These are phyloP conservation scores for Scomber japonicus DNA, from an alignment of 2,113 vertebrate species.

Conservation along the genomic window DNA sequence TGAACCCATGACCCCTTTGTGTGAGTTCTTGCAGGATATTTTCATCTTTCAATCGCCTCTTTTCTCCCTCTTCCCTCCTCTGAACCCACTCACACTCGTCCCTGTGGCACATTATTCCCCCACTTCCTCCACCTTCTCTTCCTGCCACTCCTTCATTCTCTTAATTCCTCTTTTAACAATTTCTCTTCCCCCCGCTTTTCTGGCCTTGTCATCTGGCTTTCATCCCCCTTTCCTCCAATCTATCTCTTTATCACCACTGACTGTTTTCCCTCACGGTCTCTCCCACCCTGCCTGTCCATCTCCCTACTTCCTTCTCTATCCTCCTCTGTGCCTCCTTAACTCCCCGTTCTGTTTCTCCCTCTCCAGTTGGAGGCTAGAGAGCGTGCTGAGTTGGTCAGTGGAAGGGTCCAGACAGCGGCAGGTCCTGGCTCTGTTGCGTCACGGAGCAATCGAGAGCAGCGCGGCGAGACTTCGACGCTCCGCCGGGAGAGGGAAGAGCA, in stretches of 20 bases:
- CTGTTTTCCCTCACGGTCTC: slow-evolving; percentile 28
- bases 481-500: slow-evolving; percentile 84
- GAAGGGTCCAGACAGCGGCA: slow-evolving; percentile 71
- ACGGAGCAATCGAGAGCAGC: slow-evolving; percentile 16
- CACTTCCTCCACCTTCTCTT: slow-evolving; percentile 72
- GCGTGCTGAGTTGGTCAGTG: slow-evolving; percentile 61
- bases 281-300: slow-evolving; percentile 41
- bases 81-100: slow-evolving; percentile 73
- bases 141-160: slow-evolving; percentile 81
- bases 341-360: slow-evolving; percentile 26
- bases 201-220: slow-evolving; percentile 47
- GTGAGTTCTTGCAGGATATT: slow-evolving; percentile 67
- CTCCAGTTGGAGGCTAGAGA: slow-evolving; percentile 82
- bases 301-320: slow-evolving; percentile 19
- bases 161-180: slow-evolving; percentile 64
- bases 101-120: slow-evolving; percentile 58
- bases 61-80: slow-evolving; percentile 50
- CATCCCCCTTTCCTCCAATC: slow-evolving; percentile 33
- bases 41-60: slow-evolving; percentile 50
- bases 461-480: slow-evolving; percentile 58
- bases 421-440: slow-evolving; percentile 63
- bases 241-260: slow-evolving; percentile 28
- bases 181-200: slow-evolving; percentile 28
- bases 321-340: slow-evolving; percentile 32
- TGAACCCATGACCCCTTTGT: slow-evolving; percentile 41